Percentiles rank a stretch among this genome's conserved stretches.
These are phyloP conservation scores for Suncus etruscus DNA, from an alignment of 2,113 vertebrate genomes.

Conservation along the genomic window DNA sequence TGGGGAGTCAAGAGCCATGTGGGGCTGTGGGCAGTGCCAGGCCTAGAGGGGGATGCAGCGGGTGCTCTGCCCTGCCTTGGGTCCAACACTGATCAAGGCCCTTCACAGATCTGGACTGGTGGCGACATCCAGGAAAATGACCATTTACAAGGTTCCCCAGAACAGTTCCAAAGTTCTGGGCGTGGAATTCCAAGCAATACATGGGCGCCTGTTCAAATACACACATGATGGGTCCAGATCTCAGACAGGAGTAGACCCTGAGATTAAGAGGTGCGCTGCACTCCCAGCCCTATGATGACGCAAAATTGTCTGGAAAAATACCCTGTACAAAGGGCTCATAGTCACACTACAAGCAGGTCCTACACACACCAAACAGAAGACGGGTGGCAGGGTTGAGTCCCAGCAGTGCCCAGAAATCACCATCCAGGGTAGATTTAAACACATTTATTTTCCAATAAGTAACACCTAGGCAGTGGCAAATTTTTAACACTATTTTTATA, in stretches of 20 bases:
- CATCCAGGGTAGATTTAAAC: too few relatives aligned
- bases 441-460: too few relatives aligned
- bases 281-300: neutral
- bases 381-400: too few relatives aligned
- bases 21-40: too few relatives aligned
- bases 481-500: neutral
- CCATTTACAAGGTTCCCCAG: neutral
- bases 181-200: too few relatives aligned
- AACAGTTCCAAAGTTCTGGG: neutral
- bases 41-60: too few relatives aligned
- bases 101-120: neutral
- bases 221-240: neutral
- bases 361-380: too few relatives aligned
- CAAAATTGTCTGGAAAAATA: constrained; percentile 20
- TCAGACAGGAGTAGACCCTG: neutral
- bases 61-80: too few relatives aligned
- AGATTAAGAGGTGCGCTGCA: neutral
- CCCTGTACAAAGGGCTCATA: neutral
- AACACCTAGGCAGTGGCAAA: too few relatives aligned
- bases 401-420: too few relatives aligned
- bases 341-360: neutral
- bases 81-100: neutral
- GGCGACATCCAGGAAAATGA: neutral
- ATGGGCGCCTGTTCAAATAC: neutral
- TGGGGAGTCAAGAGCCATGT: too few relatives aligned